Conservation (phyloP, 2,888 invertebrate genomes). For the Andrena marginata region DNA sequence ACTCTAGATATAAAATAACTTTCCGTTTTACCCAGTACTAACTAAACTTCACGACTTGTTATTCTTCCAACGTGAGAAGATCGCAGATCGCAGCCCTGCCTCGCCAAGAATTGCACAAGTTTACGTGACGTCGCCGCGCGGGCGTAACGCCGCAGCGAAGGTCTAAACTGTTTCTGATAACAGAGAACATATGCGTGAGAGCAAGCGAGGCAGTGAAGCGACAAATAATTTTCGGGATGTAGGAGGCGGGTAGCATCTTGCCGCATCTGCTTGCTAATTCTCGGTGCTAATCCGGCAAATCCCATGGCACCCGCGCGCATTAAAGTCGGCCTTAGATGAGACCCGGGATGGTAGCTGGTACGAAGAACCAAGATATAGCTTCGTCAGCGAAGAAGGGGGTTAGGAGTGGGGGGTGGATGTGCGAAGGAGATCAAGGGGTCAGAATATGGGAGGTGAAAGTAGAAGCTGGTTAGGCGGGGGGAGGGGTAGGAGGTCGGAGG, state of each 20-base stretch:
- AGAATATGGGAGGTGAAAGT: slow-evolving; percentile 7
- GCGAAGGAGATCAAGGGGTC: slow-evolving; percentile 40
- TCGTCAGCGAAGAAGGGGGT: slow-evolving; percentile 20
- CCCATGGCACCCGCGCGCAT: slow-evolving; percentile 78
- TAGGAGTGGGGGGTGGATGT: neutral
- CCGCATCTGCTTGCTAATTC: slow-evolving; percentile 77
- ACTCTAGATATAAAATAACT: too few relatives aligned
- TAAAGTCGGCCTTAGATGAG: slow-evolving; percentile 76
- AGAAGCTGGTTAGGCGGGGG: neutral
- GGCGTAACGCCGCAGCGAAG: neutral
- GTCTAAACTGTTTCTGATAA: slow-evolving; percentile 61
- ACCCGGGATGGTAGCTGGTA: slow-evolving; percentile 47
- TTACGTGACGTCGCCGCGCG: neutral
- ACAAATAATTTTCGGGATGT: slow-evolving; percentile 74
- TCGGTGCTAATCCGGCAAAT: slow-evolving; percentile 80
- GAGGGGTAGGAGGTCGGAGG: slow-evolving; percentile 3
- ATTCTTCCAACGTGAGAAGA: too few relatives aligned
- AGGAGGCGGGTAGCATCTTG: slow-evolving; percentile 74
- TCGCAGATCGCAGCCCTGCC: too few relatives aligned
- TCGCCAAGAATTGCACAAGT: neutral
- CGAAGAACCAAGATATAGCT: slow-evolving; percentile 52
- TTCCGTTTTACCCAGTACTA: too few relatives aligned
- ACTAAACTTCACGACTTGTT: too few relatives aligned
- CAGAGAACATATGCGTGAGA: slow-evolving; percentile 42
- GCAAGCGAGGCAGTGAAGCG: slow-evolving; percentile 54